A percentile compares a stretch with the other conserved stretches of the same genome.
phyloP scores from a whole-genome alignment of 2,888 invertebrate genomes.

The Malachius bipustulatus region DNA sequence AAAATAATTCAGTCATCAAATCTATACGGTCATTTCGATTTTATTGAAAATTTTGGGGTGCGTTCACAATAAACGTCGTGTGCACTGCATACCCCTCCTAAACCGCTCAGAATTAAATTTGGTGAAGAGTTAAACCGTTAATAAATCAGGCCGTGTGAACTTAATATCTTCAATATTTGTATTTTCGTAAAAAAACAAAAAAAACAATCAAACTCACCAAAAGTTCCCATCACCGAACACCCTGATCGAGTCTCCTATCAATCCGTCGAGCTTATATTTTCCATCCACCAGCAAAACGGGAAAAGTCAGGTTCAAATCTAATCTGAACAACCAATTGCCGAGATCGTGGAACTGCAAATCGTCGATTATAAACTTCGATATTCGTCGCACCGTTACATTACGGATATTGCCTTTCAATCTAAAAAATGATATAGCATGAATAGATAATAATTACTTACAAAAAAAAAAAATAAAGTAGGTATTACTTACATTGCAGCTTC shows the following conservation, averaged over 20 bases:
- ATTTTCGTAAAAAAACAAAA: too few relatives aligned
- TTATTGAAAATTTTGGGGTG: too few relatives aligned
- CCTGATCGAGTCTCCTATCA: slow-evolving; percentile 30
- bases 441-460: too few relatives aligned
- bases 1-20: too few relatives aligned
- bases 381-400: slow-evolving; percentile 31
- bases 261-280: slow-evolving; percentile 31
- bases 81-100: too few relatives aligned
- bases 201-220: slow-evolving; percentile 33
- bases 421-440: too few relatives aligned
- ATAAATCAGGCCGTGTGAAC: too few relatives aligned
- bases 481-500: slow-evolving; percentile 31
- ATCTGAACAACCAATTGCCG: slow-evolving; percentile 26
- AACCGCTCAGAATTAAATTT: too few relatives aligned
- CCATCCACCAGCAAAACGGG: slow-evolving; percentile 33
- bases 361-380: slow-evolving; percentile 33
- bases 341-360: slow-evolving; percentile 30
- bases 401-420: slow-evolving; percentile 32
- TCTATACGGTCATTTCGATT: too few relatives aligned
- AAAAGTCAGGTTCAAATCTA: slow-evolving; percentile 34
- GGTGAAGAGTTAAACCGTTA: too few relatives aligned
- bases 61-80: too few relatives aligned
- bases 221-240: slow-evolving; percentile 35
- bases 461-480: slow-evolving; percentile 17
- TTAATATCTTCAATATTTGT: too few relatives aligned